These are phyloP conservation scores for Hippotragus niger DNA, from an alignment of 2,113 vertebrate species.

Conservation along the genomic window DNA sequence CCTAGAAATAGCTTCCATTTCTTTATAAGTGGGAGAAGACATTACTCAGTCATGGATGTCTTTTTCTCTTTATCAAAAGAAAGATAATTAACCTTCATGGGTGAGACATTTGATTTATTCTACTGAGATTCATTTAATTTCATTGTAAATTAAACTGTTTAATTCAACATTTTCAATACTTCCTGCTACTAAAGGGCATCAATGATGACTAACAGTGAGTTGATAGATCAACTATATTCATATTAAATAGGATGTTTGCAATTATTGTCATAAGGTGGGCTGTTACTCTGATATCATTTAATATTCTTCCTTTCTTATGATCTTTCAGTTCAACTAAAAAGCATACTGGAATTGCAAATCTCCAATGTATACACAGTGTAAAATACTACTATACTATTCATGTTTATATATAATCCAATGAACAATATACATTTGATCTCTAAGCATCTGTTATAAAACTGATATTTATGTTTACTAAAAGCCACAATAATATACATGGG, in stretches of 20 bases:
- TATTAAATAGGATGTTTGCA: slow-evolving; percentile 63
- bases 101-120: slow-evolving; percentile 80
- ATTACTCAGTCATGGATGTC: slow-evolving; percentile 63
- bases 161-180: slow-evolving; percentile 77
- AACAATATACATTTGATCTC: neutral
- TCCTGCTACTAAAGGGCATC: slow-evolving; percentile 54
- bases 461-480: neutral
- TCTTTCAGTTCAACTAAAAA: slow-evolving; percentile 59
- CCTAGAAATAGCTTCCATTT: slow-evolving; percentile 54
- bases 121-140: slow-evolving; percentile 78
- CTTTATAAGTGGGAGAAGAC: slow-evolving; percentile 53
- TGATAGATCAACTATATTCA: slow-evolving; percentile 58
- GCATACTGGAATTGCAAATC: neutral
- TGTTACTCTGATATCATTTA: slow-evolving; percentile 60
- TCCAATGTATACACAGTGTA: neutral
- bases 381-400: neutral
- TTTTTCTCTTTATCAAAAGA: slow-evolving; percentile 73
- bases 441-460: neutral
- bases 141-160: slow-evolving; percentile 75
- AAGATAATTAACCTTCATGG: slow-evolving; percentile 76
- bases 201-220: slow-evolving; percentile 45
- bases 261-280: slow-evolving; percentile 58
- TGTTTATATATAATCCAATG: neutral
- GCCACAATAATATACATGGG: neutral
- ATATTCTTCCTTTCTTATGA: slow-evolving; percentile 40